Evolutionary conservation across 2,888 invertebrate genomes (phyloP).

Genomic region (Nesidiocoris tenuis): DNA sequence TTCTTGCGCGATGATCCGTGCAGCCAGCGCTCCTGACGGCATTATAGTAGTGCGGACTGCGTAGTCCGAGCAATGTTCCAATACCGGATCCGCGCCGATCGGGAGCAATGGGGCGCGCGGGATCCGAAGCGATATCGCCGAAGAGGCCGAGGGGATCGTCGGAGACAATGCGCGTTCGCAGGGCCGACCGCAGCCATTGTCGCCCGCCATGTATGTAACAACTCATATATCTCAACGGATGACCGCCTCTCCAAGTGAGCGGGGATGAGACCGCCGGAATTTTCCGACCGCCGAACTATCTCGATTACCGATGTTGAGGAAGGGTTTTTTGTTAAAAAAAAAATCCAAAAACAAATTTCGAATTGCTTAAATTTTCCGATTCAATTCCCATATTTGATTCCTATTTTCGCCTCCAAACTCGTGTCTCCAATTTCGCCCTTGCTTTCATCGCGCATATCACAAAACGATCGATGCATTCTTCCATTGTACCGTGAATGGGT

Average conservation of each 20-base stretch:
- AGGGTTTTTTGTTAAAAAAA: too few species aligned
- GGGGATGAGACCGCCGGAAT: not conserved
- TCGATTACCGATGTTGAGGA: too few species aligned
- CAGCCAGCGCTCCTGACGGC: not conserved
- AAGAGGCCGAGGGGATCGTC: not conserved
- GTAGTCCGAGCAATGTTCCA: not conserved
- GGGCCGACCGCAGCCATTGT: not conserved
- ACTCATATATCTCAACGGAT: not conserved
- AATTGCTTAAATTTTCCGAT: too few species aligned
- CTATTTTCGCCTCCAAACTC: too few species aligned
- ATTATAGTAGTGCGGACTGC: not conserved
- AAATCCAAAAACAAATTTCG: too few species aligned
- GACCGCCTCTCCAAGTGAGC: not conserved
- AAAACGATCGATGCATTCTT: too few species aligned
- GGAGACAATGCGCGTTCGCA: not conserved
- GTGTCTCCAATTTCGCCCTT: too few species aligned
- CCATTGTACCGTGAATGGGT: too few species aligned
- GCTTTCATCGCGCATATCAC: too few species aligned
- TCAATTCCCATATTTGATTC: too few species aligned
- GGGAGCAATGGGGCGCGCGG: not conserved
- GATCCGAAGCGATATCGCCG: not conserved
- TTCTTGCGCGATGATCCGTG: not conserved
- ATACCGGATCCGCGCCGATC: not conserved
- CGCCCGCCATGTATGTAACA: not conserved
- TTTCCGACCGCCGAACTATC: too few species aligned